Percentiles rank a stretch among this genome's conserved stretches.
These are phyloP conservation scores for Origma solitaria DNA, from an alignment of 2,113 vertebrate species.

Conservation along the genomic window DNA sequence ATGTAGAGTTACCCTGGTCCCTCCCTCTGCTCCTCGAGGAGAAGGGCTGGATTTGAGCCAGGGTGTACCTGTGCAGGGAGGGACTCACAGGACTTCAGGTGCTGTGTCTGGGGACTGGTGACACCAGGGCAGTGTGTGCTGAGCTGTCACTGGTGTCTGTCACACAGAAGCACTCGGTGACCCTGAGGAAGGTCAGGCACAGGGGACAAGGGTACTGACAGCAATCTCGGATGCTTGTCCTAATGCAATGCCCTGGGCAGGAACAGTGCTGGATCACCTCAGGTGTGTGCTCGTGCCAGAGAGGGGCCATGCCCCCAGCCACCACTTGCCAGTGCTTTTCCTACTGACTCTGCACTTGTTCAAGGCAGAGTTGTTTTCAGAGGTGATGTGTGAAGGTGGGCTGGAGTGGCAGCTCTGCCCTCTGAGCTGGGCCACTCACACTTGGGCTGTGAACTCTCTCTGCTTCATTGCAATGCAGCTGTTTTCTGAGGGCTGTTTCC, in stretches of 20 bases:
- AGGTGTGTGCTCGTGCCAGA: neutral
- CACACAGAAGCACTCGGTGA: neutral
- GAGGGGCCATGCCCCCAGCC: neutral
- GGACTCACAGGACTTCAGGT: accelerated
- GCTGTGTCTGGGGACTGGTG: neutral
- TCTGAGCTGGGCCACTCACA: neutral
- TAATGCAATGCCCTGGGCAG: neutral
- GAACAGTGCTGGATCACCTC: neutral
- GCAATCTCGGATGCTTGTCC: neutral
- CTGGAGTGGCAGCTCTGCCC: neutral
- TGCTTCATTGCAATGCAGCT: neutral
- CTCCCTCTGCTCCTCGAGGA: neutral
- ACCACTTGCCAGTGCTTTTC: neutral
- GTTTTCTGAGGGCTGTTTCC: neutral
- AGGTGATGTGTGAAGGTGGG: neutral
- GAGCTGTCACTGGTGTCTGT: neutral
- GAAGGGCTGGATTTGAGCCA: neutral
- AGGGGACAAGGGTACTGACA: neutral
- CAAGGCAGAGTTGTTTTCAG: neutral
- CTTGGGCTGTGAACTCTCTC: neutral
- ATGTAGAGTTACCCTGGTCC: accelerated
- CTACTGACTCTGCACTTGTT: neutral
- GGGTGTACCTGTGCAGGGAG: neutral
- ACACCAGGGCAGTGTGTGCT: neutral
- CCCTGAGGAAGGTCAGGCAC: neutral